Evolutionary conservation across 1,140 invertebrate species (phyloP), one percentile per base, ranked within the genome.

Genomic region (Popillia japonica): DNA sequence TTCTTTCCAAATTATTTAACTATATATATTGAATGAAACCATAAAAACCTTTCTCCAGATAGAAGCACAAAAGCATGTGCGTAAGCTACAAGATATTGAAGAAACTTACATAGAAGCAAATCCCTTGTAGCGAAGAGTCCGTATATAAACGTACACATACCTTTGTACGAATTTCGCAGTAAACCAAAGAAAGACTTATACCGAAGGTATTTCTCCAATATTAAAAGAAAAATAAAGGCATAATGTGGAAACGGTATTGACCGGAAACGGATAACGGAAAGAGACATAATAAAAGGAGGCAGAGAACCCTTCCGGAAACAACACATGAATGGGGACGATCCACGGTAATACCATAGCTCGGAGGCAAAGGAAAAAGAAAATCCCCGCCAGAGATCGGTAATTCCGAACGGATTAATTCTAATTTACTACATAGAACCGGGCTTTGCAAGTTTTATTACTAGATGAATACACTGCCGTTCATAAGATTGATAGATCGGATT

Each of bases 161-260:
- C 20, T 3, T 41, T 41, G 7, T 8, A 20, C 20, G 14, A 20
- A 34, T 4, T 2, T 1, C 27, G 27, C 27, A 34, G 2, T 11
- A 74, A 74, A 74, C 10, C 40, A n/a, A 11, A 40, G 41, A 74
- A 11, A 34, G 72, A 41, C 7, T 68, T 61, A 68, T 68, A 22
- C 22, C 48, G 10, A 68, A 68, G 61, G 61, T 68, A 68, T 68
- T 68, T 27, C 61, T 34, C 11, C 27, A 68, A 68, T 68, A 68
- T 68, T 68, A 22, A 68, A 68, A 68, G 61, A 68, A 22, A 68
- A 68, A 68, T 68, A 68, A 68, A 68, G 22, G 22, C 17, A 68
- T 68, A 68, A 68, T 68, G 61, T 68, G 61, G 61, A 68, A 68
- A 68, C 22, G 61, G 61, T 22, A 68, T 68, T 22, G 8, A 68